Percentiles rank a stretch among this genome's conserved stretches.
These are phyloP conservation scores for Rhodophaea formosa DNA, from an alignment of 2,888 invertebrate species.

Conservation along the genomic window DNA sequence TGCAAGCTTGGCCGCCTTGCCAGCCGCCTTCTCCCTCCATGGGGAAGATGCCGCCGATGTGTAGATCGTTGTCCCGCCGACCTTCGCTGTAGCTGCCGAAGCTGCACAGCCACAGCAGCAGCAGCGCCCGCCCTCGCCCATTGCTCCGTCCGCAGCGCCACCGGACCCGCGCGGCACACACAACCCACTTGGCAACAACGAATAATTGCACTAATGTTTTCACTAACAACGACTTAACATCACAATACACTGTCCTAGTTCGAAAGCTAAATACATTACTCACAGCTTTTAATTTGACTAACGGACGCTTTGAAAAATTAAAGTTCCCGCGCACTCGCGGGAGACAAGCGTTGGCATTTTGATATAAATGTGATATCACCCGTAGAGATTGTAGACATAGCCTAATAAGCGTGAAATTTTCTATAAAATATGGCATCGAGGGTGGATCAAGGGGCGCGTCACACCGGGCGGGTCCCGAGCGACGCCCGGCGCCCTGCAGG, in stretches of 20 bases:
- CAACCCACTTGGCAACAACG: constrained; percentile 71
- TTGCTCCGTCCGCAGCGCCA: constrained; percentile 33
- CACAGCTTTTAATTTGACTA: constrained; percentile 76
- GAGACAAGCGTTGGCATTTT: constrained; percentile 48
- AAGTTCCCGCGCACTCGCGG: constrained; percentile 63
- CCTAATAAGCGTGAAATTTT: constrained; percentile 74
- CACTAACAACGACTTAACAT: constrained; percentile 70
- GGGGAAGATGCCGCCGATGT: constrained; percentile 99
- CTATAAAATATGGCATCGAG: constrained; percentile 56
- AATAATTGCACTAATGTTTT: constrained; percentile 76
- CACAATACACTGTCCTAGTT: constrained; percentile 71
- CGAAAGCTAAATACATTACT: constrained; percentile 59
- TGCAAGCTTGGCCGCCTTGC: constrained; percentile 99
- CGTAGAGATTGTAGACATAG: constrained; percentile 70
- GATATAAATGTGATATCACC: constrained; percentile 58
- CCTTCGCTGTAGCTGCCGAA: constrained; percentile 60
- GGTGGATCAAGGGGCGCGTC: constrained; percentile 48
- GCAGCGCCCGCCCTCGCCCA: constrained; percentile 41
- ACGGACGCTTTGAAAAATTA: constrained; percentile 76
- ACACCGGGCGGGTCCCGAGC: constrained; percentile 50
- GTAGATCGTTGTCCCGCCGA: constrained; percentile 87
- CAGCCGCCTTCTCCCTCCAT: constrained; percentile 98
- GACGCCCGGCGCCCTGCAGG: constrained; percentile 62
- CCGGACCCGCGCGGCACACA: constrained; percentile 46
- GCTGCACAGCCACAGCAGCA: constrained; percentile 60